phyloP scores from a whole-genome alignment of 2,888 invertebrate genomes.

The Zootermopsis nevadensis region DNA sequence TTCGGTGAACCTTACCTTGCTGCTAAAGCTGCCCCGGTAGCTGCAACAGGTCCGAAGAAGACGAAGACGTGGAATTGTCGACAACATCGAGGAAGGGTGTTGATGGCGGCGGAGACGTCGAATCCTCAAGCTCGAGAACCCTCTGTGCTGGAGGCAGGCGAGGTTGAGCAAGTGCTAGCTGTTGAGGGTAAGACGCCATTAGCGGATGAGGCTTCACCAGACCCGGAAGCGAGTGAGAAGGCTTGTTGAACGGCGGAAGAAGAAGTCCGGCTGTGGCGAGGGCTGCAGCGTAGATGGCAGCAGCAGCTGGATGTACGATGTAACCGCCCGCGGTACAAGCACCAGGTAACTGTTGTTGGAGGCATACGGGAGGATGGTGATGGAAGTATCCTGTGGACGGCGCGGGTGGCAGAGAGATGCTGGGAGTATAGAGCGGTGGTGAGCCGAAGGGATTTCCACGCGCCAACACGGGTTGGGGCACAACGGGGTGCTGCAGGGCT shows the following conservation, averaged over 20 bases:
- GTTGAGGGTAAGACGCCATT: slow-evolving; percentile 38
- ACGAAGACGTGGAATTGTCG: slow-evolving; percentile 49
- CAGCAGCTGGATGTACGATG: slow-evolving; percentile 51
- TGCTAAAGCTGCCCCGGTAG: slow-evolving; percentile 40
- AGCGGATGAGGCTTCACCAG: slow-evolving; percentile 50
- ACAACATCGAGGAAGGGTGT: slow-evolving; percentile 50
- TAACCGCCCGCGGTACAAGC: slow-evolving; percentile 44
- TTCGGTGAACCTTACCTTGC: neutral
- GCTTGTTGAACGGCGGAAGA: slow-evolving; percentile 48
- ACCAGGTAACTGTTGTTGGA: slow-evolving; percentile 48
- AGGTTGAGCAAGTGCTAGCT: slow-evolving; percentile 30
- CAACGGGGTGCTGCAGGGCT: slow-evolving; percentile 35
- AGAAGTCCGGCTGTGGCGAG: slow-evolving; percentile 53
- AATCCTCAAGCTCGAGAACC: slow-evolving; percentile 25
- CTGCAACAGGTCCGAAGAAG: slow-evolving; percentile 41
- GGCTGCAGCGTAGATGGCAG: slow-evolving; percentile 53
- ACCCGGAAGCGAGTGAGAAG: slow-evolving; percentile 18
- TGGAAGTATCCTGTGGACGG: slow-evolving; percentile 44
- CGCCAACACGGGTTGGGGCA: slow-evolving; percentile 34
- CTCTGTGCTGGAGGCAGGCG: slow-evolving; percentile 9
- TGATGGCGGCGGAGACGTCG: slow-evolving; percentile 41
- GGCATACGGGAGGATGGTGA: slow-evolving; percentile 50
- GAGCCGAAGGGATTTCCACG: slow-evolving; percentile 36
- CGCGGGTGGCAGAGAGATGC: slow-evolving; percentile 27
- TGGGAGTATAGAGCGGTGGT: slow-evolving; percentile 21